phyloP scores from a whole-genome alignment of 2,113 vertebrate genomes.

The Centropus bengalensis region DNA sequence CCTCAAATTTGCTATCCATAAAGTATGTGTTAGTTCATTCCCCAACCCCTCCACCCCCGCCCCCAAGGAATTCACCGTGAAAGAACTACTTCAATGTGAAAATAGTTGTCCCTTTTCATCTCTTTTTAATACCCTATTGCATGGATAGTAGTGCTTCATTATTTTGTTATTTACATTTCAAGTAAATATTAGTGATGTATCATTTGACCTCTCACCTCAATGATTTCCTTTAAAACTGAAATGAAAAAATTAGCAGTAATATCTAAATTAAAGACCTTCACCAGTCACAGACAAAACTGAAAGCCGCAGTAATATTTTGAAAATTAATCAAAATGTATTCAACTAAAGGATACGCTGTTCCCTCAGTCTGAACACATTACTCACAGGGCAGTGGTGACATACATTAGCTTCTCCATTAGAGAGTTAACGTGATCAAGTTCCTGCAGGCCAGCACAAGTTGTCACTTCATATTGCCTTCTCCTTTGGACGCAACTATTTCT shows the following conservation, averaged over 20 bases:
- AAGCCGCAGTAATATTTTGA: neutral
- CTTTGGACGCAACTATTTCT: neutral
- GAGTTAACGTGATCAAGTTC: neutral
- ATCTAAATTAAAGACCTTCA: neutral
- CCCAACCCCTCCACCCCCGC: no score
- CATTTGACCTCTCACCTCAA: neutral
- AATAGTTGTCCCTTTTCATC: neutral
- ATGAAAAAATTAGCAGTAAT: neutral
- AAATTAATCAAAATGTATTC: neutral
- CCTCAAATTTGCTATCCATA: neutral
- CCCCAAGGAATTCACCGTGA: neutral
- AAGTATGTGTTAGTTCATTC: neutral
- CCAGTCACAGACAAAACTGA: neutral
- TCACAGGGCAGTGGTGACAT: neutral
- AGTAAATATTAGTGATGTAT: neutral
- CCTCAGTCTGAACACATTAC: neutral
- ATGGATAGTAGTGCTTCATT: fast-evolving
- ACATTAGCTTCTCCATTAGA: neutral
- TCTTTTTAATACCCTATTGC: neutral
- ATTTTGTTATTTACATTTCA: neutral
- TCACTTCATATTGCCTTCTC: neutral
- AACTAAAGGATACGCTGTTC: neutral
- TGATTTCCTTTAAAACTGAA: neutral
- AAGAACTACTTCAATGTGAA: neutral
- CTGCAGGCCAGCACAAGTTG: conserved; percentile 8